Base-by-base conservation (phyloP, 2,888 invertebrate genomes). In the Amiota communis region DNA sequence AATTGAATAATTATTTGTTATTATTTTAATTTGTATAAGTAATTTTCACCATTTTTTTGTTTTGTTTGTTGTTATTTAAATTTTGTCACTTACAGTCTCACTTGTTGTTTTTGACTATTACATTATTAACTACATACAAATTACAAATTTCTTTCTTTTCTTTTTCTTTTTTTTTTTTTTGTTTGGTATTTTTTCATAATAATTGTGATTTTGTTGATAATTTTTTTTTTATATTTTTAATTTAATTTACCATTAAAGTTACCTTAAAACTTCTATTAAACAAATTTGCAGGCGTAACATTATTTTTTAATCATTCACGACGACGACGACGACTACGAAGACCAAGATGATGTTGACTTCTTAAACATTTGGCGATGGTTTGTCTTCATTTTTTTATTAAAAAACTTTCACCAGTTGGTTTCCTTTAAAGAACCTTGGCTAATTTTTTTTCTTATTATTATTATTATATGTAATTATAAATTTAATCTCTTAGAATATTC, bases 1-100 rank as follows among this genome's bases (percentile, higher is more conserved):
- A n/a, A n/a, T n/a, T n/a, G n/a, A n/a, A 59, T 59, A 12, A 11
- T 20, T 59, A 17, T 59, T 3, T 63, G 47, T 65, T 48, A 6
- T 48, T 20, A 36, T 36, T 36, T 6, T 20, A 4, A 46, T 65
- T 65, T 59, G 20, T 15, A n/a, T 20, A 23, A 23, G 23, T 23
- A 23, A 23, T 17, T 15, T 59, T 36, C 8, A n/a, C 10, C 17
- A 57, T 59, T 17, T 65, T 65, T 65, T 77, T 74, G 74, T 74
- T 83, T 85, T 83, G 75, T 75, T 81, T 79, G 82, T 80, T 81
- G 74, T 71, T 80, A 36, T 79, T 56, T 76, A 51, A 13, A 68
- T 57, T 69, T 64, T 73, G 53, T 80, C 80, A 76, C 80, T 84
- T 75, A 82, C 82, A 83, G 82, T 83, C 82, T 83, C 82, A 83